A percentile compares a stretch with the other conserved stretches of the same genome.
Evolutionary conservation across 2,113 vertebrate genomes (phyloP).

Genomic region (Nettapus auritus): DNA sequence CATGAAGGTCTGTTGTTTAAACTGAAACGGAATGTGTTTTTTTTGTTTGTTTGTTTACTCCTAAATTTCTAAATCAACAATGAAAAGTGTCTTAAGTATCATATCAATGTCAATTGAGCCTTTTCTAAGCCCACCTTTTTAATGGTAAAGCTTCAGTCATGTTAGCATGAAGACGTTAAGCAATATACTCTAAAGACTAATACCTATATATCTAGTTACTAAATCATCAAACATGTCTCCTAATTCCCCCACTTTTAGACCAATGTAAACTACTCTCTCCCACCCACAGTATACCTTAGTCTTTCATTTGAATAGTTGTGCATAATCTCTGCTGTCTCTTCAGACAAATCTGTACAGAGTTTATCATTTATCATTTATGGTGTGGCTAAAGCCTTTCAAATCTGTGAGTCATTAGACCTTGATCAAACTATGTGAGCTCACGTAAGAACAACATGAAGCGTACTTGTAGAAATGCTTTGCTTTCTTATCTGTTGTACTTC

Average conservation of each 20-base stretch:
- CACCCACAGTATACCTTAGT: not conserved
- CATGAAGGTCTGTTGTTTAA: not conserved
- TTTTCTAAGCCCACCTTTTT: not conserved
- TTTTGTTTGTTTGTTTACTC: not conserved
- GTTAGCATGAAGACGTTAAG: not conserved
- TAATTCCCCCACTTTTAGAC: not conserved
- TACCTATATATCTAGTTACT: rapidly evolving
- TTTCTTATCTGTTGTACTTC: not conserved
- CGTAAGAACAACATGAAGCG: not conserved
- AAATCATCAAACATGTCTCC: not conserved
- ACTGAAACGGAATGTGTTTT: not conserved
- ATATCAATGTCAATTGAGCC: not conserved
- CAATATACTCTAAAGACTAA: not conserved
- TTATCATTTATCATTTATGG: not conserved
- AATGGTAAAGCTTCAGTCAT: not conserved
- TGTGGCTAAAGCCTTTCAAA: not conserved
- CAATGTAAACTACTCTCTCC: not conserved
- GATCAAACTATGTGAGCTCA: not conserved
- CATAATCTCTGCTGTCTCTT: not conserved
- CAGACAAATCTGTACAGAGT: not conserved
- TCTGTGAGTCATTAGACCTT: not conserved
- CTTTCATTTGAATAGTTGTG: not conserved
- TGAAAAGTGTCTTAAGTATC: not conserved
- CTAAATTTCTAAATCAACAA: not conserved
- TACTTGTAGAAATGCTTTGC: not conserved